A percentile compares a stretch with the other conserved stretches of the same genome.
These are phyloP conservation scores for Zaprionus taronus DNA, from an alignment of 1,140 invertebrate genomes.

Conservation along the genomic window DNA sequence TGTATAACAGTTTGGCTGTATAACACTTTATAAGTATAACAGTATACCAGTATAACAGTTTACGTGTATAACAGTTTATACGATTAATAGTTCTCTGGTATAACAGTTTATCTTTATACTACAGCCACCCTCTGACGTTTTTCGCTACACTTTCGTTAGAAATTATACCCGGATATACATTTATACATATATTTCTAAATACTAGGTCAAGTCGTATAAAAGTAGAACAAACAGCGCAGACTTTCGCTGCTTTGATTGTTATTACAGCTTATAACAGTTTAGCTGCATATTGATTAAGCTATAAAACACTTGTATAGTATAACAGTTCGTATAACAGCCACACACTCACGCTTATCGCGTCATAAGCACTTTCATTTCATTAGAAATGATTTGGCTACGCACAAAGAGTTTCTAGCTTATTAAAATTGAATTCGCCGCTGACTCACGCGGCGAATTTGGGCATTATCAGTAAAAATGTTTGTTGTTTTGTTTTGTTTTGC, in stretches of 20 bases:
- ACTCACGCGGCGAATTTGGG: slow-evolving; percentile 2
- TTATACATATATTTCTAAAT: no score
- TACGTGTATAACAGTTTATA: not conserved
- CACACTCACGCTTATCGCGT: slow-evolving; percentile 5
- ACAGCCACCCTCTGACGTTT: not conserved
- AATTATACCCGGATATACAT: not conserved
- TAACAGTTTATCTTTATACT: not conserved
- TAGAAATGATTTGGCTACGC: not conserved
- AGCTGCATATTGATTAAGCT: no score
- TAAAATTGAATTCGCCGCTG: slow-evolving; percentile 4
- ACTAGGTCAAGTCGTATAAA: no score
- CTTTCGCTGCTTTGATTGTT: no score
- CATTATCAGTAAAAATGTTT: slow-evolving; percentile 1
- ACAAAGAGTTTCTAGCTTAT: slow-evolving; percentile 17
- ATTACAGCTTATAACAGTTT: no score
- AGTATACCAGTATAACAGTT: slow-evolving; percentile 2
- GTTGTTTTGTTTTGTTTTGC: not conserved
- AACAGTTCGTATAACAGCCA: slow-evolving; percentile 4
- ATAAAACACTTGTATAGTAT: not conserved
- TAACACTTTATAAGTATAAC: slow-evolving; percentile 32
- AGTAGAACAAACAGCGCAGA: no score
- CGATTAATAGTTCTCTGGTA: not conserved
- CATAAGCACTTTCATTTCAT: not conserved
- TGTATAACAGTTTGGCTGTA: slow-evolving; percentile 4
- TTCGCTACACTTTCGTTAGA: not conserved